A percentile compares a stretch with the other conserved stretches of the same genome.
Conservation (phyloP, 2,797 vertebrate species). For the Rhadinocentrus ornatus region DNA sequence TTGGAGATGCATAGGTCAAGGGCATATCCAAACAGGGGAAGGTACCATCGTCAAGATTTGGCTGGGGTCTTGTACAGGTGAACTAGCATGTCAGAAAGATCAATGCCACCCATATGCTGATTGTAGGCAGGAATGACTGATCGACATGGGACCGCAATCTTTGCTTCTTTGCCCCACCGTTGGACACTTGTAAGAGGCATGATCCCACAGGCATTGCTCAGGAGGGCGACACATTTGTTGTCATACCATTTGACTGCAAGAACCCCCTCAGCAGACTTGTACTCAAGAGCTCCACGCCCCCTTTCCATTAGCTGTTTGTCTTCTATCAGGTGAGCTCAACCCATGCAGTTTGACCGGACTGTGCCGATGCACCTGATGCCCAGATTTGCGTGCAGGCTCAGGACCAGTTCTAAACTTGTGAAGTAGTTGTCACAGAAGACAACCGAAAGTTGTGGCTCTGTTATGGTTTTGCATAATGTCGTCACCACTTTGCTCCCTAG, state of each 20-base stretch:
- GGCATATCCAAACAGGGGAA: constrained; percentile 39
- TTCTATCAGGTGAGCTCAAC: constrained; percentile 22
- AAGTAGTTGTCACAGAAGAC: too few relatives aligned
- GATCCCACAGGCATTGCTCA: constrained; percentile 47
- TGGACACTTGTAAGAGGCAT: constrained; percentile 9
- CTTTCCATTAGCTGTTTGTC: constrained; percentile 31
- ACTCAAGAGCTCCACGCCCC: constrained; percentile 13
- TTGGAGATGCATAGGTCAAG: constrained; percentile 50
- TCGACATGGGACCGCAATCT: constrained; percentile 33
- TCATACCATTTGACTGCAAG: constrained; percentile 38
- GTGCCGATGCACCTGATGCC: neutral
- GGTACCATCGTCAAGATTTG: constrained; percentile 36
- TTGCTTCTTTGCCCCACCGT: constrained; percentile 25
- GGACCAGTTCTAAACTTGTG: too few relatives aligned
- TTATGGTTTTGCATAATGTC: too few relatives aligned
- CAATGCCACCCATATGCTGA: constrained; percentile 25
- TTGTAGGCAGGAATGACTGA: constrained; percentile 53
- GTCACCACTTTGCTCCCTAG: too few relatives aligned
- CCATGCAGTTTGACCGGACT: neutral
- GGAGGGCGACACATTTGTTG: constrained; percentile 20
- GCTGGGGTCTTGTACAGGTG: constrained; percentile 57
- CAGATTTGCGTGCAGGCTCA: too few relatives aligned
- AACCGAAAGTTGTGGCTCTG: too few relatives aligned
- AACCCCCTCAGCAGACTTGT: constrained; percentile 19
- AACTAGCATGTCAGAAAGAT: constrained; percentile 53